These are phyloP conservation scores for Leucoraja ocellata DNA, from an alignment of 2,797 vertebrate genomes.

Conservation along the genomic window DNA sequence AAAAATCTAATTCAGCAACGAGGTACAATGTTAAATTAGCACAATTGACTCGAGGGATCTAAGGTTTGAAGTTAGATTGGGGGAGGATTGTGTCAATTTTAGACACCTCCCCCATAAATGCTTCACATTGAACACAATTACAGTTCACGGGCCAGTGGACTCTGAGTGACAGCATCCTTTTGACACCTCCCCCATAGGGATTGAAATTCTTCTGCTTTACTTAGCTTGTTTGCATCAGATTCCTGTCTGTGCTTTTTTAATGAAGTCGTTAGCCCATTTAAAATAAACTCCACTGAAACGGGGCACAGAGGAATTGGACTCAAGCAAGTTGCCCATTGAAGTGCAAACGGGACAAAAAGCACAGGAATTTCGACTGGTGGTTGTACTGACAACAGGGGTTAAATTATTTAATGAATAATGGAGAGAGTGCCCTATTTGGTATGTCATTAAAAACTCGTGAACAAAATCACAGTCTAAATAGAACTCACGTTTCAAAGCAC, in stretches of 20 bases:
- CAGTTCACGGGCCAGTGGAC: not conserved
- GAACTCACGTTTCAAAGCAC: not conserved
- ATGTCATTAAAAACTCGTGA: constrained; percentile 8
- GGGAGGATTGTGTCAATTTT: not conserved
- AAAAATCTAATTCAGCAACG: not conserved
- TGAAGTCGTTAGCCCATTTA: constrained; percentile 19
- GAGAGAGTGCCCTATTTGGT: not conserved
- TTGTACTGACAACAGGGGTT: not conserved
- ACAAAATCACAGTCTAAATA: not conserved
- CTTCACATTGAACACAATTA: constrained; percentile 1
- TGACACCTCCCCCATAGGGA: not conserved
- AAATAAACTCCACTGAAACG: not conserved
- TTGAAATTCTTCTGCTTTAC: constrained; percentile 6
- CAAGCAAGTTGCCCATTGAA: not conserved
- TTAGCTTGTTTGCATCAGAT: not conserved
- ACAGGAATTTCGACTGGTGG: not conserved
- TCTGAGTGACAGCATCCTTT: not conserved
- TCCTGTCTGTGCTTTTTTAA: constrained; percentile 26
- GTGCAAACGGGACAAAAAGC: not conserved
- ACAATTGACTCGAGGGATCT: not conserved
- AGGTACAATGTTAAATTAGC: not conserved
- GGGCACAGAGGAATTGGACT: constrained; percentile 8
- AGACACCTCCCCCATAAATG: not conserved
- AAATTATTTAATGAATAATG: constrained; percentile 1
- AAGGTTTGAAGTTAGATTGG: not conserved